Evolutionary conservation across 2,888 invertebrate genomes (phyloP).

Genomic region (Ramazzottius varieornatus): DNA sequence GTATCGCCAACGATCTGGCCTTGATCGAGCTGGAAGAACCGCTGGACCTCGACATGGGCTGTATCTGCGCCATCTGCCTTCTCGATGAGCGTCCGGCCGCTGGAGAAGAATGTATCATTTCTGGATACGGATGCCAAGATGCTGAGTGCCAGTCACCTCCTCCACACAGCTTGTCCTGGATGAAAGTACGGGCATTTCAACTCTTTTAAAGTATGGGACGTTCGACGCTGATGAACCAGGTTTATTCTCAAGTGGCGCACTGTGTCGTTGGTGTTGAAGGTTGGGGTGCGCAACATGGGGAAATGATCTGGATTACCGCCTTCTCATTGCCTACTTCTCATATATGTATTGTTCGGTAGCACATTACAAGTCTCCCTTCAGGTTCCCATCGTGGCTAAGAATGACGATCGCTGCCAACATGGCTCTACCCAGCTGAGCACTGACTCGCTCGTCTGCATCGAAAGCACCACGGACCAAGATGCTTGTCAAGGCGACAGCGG

Average conservation of each 20-base stretch:
- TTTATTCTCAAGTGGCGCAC: too few relatives aligned
- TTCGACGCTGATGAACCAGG: too few relatives aligned
- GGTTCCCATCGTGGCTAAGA: background rate
- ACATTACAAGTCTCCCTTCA: too few relatives aligned
- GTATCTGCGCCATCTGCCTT: background rate
- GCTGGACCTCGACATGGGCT: background rate
- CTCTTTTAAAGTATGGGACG: too few relatives aligned
- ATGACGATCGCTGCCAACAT: background rate
- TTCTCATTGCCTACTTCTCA: background rate
- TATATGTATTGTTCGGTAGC: too few relatives aligned
- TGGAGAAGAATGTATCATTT: background rate
- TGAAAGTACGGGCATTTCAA: background rate
- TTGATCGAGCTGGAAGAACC: background rate
- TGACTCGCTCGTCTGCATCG: background rate
- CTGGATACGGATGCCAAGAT: slow-evolving; percentile 1
- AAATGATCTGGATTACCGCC: too few relatives aligned
- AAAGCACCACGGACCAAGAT: background rate
- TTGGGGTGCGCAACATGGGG: too few relatives aligned
- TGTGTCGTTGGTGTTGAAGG: too few relatives aligned
- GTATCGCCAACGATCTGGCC: background rate
- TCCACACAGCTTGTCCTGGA: background rate
- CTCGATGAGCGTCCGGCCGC: background rate
- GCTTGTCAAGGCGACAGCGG: background rate
- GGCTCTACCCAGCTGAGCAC: background rate
- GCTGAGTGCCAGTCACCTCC: background rate